Evolutionary conservation across 2,113 vertebrate species (phyloP), one percentile per base, ranked within the genome.

Genomic region (Lepisosteus osseus): DNA sequence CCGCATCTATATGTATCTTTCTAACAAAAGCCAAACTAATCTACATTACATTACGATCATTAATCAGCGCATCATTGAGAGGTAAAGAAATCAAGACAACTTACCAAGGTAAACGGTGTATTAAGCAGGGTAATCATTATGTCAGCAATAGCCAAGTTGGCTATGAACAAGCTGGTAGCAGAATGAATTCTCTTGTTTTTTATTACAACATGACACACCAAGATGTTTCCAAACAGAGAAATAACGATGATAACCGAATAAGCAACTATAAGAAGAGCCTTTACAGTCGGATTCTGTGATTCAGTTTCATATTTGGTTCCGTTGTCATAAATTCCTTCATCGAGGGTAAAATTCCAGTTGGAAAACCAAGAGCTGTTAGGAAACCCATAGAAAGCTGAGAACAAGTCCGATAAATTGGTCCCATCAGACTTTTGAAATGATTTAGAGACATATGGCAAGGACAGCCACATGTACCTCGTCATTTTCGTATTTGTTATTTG

Each of bases 91-190:
- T 71, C 15, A 12, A 1, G 3, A 70, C 8, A n/a, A 70, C 90
- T 92, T 82, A 94, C 90, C 91, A 94, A 79, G 0, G 90, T 94
- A 83, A 94, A 94, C 14, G 91, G 91, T 0, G 90, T 90, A 83
- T 93, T 93, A 72, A 94, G 79, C 3, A 88, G 66, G 29, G 91
- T 92, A 75, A 94, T 90, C 84, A 93, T 89, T 78, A 94, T 83
- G 0, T 93, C 93, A 0, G 89, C 91, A 0, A 93, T 5, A 0
- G 93, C 91, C 76, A 94, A 79, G 70, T 93, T 93, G 72, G 85
- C 80, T 0, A 93, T 90, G 85, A 94, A 93, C 63, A 94, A 85
- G 79, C 87, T 88, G 56, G 89, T 92, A 61, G 90, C 89, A 0
- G 91, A 91, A 43, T 86, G 88, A 85, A 91, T 88, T 72, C 84